Evolutionary conservation across 1,140 invertebrate species (phyloP), one percentile per base, ranked within the genome.

Genomic region (Bombus sylvicola): DNA sequence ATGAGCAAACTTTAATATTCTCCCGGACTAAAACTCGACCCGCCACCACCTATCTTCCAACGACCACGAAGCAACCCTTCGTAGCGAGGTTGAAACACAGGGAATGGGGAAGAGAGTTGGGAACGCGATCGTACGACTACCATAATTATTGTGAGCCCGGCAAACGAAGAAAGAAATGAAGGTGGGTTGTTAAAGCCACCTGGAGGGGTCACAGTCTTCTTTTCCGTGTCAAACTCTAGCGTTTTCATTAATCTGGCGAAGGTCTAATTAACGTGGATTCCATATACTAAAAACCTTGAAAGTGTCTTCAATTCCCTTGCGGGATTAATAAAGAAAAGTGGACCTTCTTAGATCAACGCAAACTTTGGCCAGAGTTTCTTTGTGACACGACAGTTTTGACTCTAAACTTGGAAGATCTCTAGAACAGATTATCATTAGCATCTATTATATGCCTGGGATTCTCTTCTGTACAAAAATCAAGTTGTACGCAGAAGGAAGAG

Each of bases 1-100:
- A 91, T 91, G 90, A 91, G 89, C 86, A 91, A 91, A 91, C 90
- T 91, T 91, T 91, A 91, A 91, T 91, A 91, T 91, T 91, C 90
- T 84, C 86, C 86, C 80, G 66, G 89, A 86, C 89, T 89, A 86
- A 89, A 90, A 91, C 87, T 78, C 66, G 64, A 81, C 83, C 83
- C 78, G 53, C 88, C 37, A 53, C 86, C 68, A 85, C 88, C 85
- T 85, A 87, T 90, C 78, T 85, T 82, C 79, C 85, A 81, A 72
- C 85, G 81, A 77, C 81, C 88, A 82, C 85, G 74, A 89, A 77
- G 78, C 86, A 81, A 81, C 81, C 86, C 77, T 66, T 87, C 71
- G 34, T 8, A 59, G 71, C 41, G 79, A 31, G 57, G 5, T 34
- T 69, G 75, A 8, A 43, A 25, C 43, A 69, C n/a, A 31, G 43